These are phyloP conservation scores for Leucania comma DNA, from an alignment of 2,888 invertebrate species.

Conservation along the genomic window DNA sequence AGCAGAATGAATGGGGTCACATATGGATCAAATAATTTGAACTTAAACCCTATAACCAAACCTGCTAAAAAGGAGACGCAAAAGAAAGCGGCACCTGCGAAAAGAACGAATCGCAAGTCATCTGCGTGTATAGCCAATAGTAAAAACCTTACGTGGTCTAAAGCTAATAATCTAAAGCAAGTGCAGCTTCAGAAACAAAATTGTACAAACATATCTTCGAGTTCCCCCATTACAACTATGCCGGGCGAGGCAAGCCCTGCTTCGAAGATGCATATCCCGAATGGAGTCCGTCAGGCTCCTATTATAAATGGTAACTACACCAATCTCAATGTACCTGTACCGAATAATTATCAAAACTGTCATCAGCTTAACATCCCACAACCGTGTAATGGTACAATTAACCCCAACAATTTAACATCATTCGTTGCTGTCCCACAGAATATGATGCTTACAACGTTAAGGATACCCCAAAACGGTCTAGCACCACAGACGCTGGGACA, in stretches of 20 bases:
- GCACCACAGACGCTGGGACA: constrained; percentile 81
- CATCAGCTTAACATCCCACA: constrained; percentile 86
- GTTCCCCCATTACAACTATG: constrained; percentile 69
- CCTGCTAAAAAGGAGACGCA: constrained; percentile 79
- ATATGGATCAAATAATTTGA: constrained; percentile 86
- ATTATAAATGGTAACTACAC: constrained; percentile 83
- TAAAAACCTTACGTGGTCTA: constrained; percentile 88
- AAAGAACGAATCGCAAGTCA: constrained; percentile 86
- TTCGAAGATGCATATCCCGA: constrained; percentile 84
- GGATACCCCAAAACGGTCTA: constrained; percentile 89
- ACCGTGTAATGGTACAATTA: constrained; percentile 82
- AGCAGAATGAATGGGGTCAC: constrained; percentile 88
- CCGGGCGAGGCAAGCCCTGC: constrained; percentile 81
- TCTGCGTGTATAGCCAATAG: constrained; percentile 88
- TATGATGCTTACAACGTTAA: constrained; percentile 90
- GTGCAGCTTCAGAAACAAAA: constrained; percentile 86
- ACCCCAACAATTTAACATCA: constrained; percentile 84
- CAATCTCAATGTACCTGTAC: constrained; percentile 83
- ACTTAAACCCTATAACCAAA: constrained; percentile 79
- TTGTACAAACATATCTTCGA: constrained; percentile 78
- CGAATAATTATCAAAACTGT: constrained; percentile 85
- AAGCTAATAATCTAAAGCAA: constrained; percentile 87
- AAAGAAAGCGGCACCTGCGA: constrained; percentile 75
- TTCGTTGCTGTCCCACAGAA: constrained; percentile 89
- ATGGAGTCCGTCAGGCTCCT: constrained; percentile 84